Conservation (phyloP, 2,797 vertebrate species). For the Galaxias olidus region DNA sequence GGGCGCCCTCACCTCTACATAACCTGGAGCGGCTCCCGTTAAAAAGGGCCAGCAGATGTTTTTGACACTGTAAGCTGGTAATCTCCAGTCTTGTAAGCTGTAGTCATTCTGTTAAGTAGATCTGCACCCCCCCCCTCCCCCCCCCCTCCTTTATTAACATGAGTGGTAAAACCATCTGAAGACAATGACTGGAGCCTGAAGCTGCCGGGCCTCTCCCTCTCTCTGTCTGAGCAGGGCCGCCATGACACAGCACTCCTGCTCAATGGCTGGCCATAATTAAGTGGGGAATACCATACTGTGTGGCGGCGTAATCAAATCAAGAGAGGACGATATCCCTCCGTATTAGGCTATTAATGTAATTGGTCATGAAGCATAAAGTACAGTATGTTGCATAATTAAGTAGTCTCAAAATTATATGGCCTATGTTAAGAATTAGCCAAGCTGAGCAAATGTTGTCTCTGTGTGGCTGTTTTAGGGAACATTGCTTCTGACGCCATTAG, state of each 20-base stretch:
- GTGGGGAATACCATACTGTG: constrained; percentile 99
- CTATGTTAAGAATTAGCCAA: constrained; percentile 99
- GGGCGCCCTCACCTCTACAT: constrained; percentile 82
- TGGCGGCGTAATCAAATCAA: constrained; percentile 99
- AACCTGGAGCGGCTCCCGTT: constrained; percentile 84
- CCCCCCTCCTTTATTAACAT: constrained; percentile 85
- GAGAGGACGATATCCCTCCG: constrained; percentile 99
- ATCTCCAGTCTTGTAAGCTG: constrained; percentile 88
- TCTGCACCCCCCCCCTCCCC: constrained; percentile 67
- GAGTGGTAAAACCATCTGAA: constrained; percentile 94
- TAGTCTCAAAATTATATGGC: constrained; percentile 99
- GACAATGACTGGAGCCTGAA: constrained; percentile 88
- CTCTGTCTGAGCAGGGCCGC: constrained; percentile 71
- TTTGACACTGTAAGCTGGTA: constrained; percentile 92
- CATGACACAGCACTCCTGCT: constrained; percentile 91
- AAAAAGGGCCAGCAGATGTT: constrained; percentile 90
- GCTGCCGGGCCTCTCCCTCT: constrained; percentile 77
- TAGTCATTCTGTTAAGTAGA: constrained; percentile 93
- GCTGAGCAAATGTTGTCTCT: constrained; percentile 99
- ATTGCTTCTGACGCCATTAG: constrained; percentile 95
- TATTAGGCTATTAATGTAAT: constrained; percentile 99
- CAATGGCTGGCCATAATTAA: constrained; percentile 99
- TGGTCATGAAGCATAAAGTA: constrained; percentile 99
- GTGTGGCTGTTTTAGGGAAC: constrained; percentile 99
- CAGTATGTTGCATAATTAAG: constrained; percentile 99